These are phyloP conservation scores for Ricordea florida DNA, from an alignment of 92 coral and sea anemone genomes.

Conservation along the genomic window DNA sequence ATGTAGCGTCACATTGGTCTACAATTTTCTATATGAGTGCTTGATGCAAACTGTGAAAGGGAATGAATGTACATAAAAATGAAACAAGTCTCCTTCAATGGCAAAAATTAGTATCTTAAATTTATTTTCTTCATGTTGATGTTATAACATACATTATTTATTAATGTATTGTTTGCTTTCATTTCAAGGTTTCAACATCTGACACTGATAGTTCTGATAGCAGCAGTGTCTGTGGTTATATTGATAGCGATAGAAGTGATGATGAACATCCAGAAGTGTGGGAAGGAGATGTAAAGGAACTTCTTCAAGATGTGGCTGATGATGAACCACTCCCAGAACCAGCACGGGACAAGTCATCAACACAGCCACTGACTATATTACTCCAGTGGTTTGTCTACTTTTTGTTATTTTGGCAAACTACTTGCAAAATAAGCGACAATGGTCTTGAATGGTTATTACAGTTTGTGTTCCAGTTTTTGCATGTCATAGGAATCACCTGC, in stretches of 20 bases:
- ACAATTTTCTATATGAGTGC: no score
- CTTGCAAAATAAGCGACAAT: constrained; percentile 61
- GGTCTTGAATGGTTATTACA: constrained; percentile 66
- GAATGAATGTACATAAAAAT: no score
- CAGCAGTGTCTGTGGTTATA: neutral
- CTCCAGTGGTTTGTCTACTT: constrained; percentile 62
- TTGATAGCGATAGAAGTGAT: neutral
- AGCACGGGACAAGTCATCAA: constrained; percentile 7
- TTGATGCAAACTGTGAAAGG: no score
- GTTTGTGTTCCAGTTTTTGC: constrained; percentile 54
- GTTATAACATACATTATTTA: no score
- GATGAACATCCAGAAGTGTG: constrained; percentile 26
- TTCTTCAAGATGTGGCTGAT: constrained; percentile 6
- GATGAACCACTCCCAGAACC: constrained; percentile 56
- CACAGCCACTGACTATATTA: constrained; percentile 30
- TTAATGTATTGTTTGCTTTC: no score
- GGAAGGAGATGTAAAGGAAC: constrained; percentile 6
- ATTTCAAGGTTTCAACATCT: neutral
- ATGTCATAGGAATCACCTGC: constrained; percentile 37
- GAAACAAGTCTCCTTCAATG: no score
- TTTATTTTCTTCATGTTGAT: no score
- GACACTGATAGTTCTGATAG: constrained; percentile 5
- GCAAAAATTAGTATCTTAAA: no score
- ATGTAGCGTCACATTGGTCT: no score
- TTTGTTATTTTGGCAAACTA: constrained; percentile 57